Percentiles rank a stretch among this genome's conserved stretches.
Evolutionary conservation across 2,797 vertebrate genomes (phyloP).

Genomic region (Argyrosomus regius): DNA sequence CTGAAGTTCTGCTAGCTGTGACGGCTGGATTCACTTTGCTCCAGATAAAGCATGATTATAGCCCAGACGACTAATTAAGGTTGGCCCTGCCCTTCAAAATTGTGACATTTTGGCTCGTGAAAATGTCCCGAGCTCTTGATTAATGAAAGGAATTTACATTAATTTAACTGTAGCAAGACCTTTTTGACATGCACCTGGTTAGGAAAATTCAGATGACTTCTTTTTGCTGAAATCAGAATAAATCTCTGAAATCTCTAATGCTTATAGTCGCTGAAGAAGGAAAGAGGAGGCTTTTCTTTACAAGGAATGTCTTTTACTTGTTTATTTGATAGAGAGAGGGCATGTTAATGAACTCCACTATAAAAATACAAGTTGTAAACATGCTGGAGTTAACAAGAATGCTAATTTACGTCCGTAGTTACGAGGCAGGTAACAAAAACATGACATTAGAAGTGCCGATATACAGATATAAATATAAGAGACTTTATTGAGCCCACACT

Average conservation of each 20-base stretch:
- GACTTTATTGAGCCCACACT: too few species aligned
- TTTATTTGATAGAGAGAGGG: too few species aligned
- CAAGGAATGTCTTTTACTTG: too few species aligned
- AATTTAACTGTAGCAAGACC: constrained; percentile 17
- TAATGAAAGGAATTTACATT: constrained; percentile 40
- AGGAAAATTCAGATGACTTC: constrained; percentile 3
- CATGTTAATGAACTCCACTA: too few species aligned
- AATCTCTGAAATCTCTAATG: constrained; percentile 2
- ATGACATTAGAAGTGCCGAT: too few species aligned
- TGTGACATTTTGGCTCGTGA: constrained; percentile 21
- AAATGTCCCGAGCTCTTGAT: constrained; percentile 43
- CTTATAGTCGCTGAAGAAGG: neutral
- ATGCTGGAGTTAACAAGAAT: too few species aligned
- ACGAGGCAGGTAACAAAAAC: too few species aligned
- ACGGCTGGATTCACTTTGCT: constrained; percentile 43
- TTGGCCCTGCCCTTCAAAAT: constrained; percentile 28
- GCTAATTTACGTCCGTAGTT: too few species aligned
- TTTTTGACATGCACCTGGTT: constrained; percentile 17
- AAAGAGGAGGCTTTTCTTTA: neutral
- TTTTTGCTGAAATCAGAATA: constrained; percentile 4
- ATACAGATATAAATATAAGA: too few species aligned
- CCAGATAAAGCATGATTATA: constrained; percentile 48
- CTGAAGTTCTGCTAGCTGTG: constrained; percentile 27
- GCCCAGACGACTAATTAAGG: constrained; percentile 48
- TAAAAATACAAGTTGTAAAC: too few species aligned